Conservation (phyloP, 2,797 vertebrate species). For the Gobio occitaniae region DNA sequence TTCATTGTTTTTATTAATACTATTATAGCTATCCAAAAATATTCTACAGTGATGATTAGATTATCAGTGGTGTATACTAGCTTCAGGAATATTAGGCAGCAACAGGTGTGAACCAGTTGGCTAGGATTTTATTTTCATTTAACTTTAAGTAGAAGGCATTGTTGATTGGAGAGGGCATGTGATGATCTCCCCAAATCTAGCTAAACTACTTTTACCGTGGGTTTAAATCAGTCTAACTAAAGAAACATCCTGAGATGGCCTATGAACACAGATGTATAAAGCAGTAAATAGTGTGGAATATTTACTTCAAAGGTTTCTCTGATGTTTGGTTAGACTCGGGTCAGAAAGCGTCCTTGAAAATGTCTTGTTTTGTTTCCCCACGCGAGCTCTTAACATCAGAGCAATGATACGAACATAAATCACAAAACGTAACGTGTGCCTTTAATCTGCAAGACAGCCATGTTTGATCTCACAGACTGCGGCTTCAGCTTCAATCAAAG, state of each 20-base stretch:
- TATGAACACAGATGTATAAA: neutral
- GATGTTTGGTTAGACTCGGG: constrained; percentile 30
- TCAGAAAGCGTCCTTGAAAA: constrained; percentile 45
- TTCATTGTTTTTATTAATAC: too few species aligned
- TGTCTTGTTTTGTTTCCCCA: constrained; percentile 47
- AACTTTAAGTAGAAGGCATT: neutral
- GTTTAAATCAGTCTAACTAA: neutral
- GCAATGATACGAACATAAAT: constrained; percentile 74
- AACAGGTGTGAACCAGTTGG: neutral
- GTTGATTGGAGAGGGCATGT: neutral
- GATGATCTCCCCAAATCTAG: neutral
- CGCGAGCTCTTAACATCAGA: constrained; percentile 81
- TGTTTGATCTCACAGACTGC: constrained; percentile 82
- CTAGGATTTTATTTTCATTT: too few species aligned
- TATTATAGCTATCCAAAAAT: neutral
- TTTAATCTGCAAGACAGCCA: constrained; percentile 75
- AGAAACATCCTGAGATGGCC: neutral
- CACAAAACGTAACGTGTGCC: constrained; percentile 71
- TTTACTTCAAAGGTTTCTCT: constrained; percentile 40
- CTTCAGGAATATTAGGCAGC: neutral
- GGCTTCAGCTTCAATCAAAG: constrained; percentile 73
- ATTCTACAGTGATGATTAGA: neutral
- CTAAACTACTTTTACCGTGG: neutral
- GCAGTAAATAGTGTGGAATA: neutral
- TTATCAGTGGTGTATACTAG: neutral